A percentile compares a stretch with the other conserved stretches of the same genome.
phyloP scores from a whole-genome alignment of 2,797 vertebrate genomes.

The Sebastes cheni region DNA sequence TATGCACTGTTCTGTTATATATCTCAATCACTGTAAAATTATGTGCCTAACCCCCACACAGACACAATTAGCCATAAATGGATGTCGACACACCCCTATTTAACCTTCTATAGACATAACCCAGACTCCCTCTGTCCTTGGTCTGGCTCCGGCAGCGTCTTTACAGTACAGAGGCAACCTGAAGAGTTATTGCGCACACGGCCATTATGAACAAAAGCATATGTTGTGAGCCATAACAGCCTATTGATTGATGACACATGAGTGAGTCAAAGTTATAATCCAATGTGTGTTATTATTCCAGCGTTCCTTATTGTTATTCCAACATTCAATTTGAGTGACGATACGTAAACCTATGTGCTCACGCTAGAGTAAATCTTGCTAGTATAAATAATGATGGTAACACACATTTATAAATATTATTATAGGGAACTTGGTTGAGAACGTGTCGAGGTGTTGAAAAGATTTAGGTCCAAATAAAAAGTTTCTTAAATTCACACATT shows the following conservation, averaged over 20 bases:
- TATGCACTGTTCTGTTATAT: not conserved
- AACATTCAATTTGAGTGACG: conserved; percentile 15
- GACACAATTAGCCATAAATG: conserved; percentile 36
- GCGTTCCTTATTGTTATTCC: conserved; percentile 13
- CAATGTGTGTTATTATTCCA: conserved; percentile 13
- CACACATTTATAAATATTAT: conserved; percentile 8
- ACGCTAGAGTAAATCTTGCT: not conserved
- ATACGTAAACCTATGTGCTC: not conserved
- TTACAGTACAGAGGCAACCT: not conserved
- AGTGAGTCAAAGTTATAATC: conserved; percentile 1
- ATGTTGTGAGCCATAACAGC: conserved; percentile 1
- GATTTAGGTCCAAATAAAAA: not conserved
- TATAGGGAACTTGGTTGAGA: not conserved
- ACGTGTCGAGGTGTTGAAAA: not conserved
- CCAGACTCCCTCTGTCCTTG: conserved; percentile 22
- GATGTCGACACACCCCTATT: conserved; percentile 26
- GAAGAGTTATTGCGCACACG: conserved; percentile 14
- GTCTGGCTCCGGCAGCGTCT: conserved; percentile 1
- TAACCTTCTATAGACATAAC: conserved; percentile 36
- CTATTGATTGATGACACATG: conserved; percentile 19
- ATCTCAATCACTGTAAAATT: conserved; percentile 23
- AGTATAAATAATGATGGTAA: conserved; percentile 4
- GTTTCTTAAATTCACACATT: not conserved
- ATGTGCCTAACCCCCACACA: conserved; percentile 17
- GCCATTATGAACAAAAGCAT: conserved; percentile 5